A percentile compares a stretch with the other conserved stretches of the same genome.
Evolutionary conservation across 2,797 vertebrate genomes (phyloP).

Genomic region (Anguilla pacifica): DNA sequence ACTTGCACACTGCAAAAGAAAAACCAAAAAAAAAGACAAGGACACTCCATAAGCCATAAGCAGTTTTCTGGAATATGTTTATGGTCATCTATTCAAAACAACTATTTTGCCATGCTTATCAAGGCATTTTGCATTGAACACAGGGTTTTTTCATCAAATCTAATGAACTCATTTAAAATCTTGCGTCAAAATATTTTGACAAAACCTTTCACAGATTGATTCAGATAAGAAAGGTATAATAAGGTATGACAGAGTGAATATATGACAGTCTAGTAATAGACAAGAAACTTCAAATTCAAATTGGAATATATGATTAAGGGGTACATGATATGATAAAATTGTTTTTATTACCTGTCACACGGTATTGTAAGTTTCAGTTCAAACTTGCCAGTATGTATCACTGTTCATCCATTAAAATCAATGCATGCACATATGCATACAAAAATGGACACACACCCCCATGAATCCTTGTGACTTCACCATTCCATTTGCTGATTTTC

Average conservation of each 20-base stretch:
- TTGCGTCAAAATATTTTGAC: neutral
- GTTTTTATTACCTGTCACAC: neutral
- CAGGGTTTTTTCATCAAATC: neutral
- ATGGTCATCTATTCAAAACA: neutral
- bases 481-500: constrained; percentile 46
- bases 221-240: neutral
- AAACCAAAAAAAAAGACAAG: neutral
- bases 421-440: neutral
- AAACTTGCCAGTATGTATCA: neutral
- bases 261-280: neutral
- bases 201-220: neutral
- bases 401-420: neutral
- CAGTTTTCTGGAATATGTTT: too few relatives aligned
- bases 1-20: constrained; percentile 87
- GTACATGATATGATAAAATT: neutral
- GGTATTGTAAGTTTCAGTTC: neutral
- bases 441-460: neutral
- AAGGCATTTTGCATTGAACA: neutral
- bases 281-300: neutral
- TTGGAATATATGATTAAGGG: neutral
- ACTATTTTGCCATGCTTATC: neutral
- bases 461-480: constrained; percentile 34
- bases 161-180: neutral
- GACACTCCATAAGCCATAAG: neutral
- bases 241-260: neutral